Base-by-base conservation (phyloP, 2,797 vertebrate genomes). In the Neopelma chrysocephalum region DNA sequence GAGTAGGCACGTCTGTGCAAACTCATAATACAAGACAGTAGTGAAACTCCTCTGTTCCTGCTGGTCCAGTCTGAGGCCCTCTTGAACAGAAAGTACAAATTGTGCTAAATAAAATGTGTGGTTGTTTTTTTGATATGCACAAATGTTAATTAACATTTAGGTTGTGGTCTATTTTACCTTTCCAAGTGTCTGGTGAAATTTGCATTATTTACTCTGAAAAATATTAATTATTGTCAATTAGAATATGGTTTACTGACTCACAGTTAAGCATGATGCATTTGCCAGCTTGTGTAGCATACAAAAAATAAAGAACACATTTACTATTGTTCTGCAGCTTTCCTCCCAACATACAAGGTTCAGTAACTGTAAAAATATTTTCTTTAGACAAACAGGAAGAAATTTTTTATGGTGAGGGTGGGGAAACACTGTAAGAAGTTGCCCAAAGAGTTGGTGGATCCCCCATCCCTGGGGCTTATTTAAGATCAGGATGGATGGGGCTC, bases 401-500 rank as follows among this genome's bases (percentile, higher is more conserved):
- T 15, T 42, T 83, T 82, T 42, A 42, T 1, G 5, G 5, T 58
- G 45, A 70, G 11, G 9, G 11, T 36, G 14, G 5, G 50, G 26
- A 54, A 73, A 54, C 9, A 25, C 9, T 32, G 21, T 12, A 23
- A 56, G 3, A 29, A 1, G 2, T 12, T 21, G 5, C 47, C 11
- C 13, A 66, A 72, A 43, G 15, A 17, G 23, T 15, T 29, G 19
- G 6, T 32, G 15, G 48, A 10, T n/a, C 15, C 2, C 26, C 2
- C 4, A 26, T 42, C 9, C 6, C 5, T 48, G 17, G 8, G 36
- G 43, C 6, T 73, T 9, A 31, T 57, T 79, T 6, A 23, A 17
- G 20, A 5, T 38, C 20, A 42, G 10, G 16, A 5, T 76, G 6
- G 11, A 54, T 0, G 1, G 11, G 16, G 1, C 12, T 77, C 27